These are phyloP conservation scores for Littorina saxatilis DNA, from an alignment of 1,140 invertebrate genomes.

Conservation along the genomic window DNA sequence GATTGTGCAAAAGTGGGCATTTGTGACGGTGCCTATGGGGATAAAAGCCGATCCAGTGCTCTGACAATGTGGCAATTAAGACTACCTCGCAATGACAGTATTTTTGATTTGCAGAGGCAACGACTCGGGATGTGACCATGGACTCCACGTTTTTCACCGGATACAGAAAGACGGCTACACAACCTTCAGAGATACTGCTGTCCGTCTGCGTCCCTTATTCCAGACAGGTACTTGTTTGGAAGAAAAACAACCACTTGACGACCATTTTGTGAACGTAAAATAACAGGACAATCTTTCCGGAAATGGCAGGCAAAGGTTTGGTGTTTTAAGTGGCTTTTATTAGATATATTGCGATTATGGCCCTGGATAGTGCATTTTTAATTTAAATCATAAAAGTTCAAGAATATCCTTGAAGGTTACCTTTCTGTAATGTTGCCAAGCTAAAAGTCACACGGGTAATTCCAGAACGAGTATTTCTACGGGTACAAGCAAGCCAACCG, in stretches of 20 bases:
- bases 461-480: slow-evolving; percentile 83
- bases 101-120: not conserved
- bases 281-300: too few species aligned
- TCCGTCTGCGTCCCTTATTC: slow-evolving; percentile 83
- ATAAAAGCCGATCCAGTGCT: not conserved
- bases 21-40: slow-evolving; percentile 82
- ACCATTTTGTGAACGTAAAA: too few species aligned
- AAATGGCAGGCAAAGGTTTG: too few species aligned
- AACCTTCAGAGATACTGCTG: slow-evolving; percentile 87
- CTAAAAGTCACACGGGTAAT: too few species aligned
- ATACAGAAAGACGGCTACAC: slow-evolving; percentile 87
- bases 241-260: too few species aligned
- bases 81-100: slow-evolving; percentile 85
- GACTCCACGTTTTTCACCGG: slow-evolving; percentile 91
- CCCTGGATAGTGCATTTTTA: too few species aligned
- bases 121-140: slow-evolving; percentile 79
- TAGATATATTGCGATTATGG: too few species aligned
- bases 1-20: not conserved
- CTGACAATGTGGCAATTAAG: not conserved
- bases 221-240: slow-evolving; percentile 38
- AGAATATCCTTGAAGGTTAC: too few species aligned
- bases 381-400: too few species aligned
- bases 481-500: slow-evolving; percentile 95
- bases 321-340: too few species aligned
- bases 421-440: too few species aligned